Base-by-base conservation (phyloP, 2,888 invertebrate species). In the Euproctis similis region DNA sequence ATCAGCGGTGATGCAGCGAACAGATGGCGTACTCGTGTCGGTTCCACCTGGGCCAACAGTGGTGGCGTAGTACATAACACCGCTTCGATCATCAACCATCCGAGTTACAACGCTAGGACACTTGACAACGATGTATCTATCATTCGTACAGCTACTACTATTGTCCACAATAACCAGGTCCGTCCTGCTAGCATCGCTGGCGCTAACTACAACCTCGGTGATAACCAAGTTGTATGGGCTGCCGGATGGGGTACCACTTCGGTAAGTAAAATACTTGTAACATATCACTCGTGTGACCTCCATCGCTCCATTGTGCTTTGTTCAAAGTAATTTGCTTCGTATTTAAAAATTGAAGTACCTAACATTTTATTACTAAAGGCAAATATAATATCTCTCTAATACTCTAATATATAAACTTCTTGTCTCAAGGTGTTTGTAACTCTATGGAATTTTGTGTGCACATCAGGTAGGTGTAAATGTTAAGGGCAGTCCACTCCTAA, bases 211-310 rank as follows among this genome's bases (percentile, higher is more conserved):
- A 35, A 38, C 26, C 30, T 67, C 2, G 45, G 14, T n/a, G 69
- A 70, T 24, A 52, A 61, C 28, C 41, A 48, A 28, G 40, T 31
- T 1, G 67, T 68, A 2, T 59, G 54, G 55, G 65, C 30, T 25
- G 19, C 19, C 6, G 72, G 74, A 40, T 75, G 71, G 72, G 75
- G 74, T 1, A 12, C 38, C n/a, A 55, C 44, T 14, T 33, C 32
- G 2, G 71, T 72, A 46, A 62, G 66, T 59, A 6, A 4, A 14
- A 14, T n/a, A n/a, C n/a, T n/a, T n/a, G n/a, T n/a, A n/a, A n/a
- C n/a, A n/a, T n/a, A n/a, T n/a, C n/a, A n/a, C n/a, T n/a, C n/a
- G n/a, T n/a, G n/a, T n/a, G n/a, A n/a, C n/a, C n/a, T n/a, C n/a
- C n/a, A n/a, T n/a, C n/a, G n/a, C n/a, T n/a, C n/a, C n/a, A n/a